phyloP scores from a whole-genome alignment of 2,888 invertebrate genomes.

The Pachymerium ferrugineum region DNA sequence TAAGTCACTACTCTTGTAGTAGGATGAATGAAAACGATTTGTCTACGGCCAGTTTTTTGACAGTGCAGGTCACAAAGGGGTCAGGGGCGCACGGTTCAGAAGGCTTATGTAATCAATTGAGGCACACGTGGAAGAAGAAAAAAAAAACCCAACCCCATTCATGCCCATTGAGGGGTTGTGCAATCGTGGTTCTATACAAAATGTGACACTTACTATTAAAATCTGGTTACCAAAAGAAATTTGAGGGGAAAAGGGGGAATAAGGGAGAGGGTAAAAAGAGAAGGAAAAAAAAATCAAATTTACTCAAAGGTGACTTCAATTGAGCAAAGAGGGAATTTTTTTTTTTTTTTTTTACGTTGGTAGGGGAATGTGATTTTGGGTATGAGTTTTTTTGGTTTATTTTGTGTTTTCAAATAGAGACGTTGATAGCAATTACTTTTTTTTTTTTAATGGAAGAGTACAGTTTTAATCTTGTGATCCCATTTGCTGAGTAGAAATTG shows the following conservation, averaged over 20 bases:
- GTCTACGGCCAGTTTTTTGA: slow-evolving; percentile 17
- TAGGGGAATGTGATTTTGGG: background rate
- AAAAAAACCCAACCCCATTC: background rate
- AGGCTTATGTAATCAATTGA: slow-evolving; percentile 17
- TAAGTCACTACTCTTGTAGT: slow-evolving; percentile 1
- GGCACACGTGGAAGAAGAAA: background rate
- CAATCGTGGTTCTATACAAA: background rate
- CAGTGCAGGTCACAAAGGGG: background rate
- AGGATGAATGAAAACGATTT: slow-evolving; percentile 9
- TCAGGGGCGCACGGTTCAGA: slow-evolving; percentile 14
- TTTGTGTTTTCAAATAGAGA: background rate
- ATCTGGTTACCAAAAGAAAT: background rate
- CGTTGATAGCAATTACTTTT: too few relatives aligned
- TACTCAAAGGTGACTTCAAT: background rate
- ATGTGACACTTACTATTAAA: slow-evolving; percentile 2
- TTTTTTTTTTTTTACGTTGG: background rate
- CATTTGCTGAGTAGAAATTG: too few relatives aligned
- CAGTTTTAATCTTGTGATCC: too few relatives aligned
- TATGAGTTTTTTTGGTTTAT: background rate
- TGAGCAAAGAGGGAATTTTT: too few relatives aligned
- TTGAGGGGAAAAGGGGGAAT: background rate
- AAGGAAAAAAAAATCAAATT: background rate
- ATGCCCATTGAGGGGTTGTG: background rate
- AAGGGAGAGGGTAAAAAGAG: background rate
- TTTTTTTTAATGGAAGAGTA: too few relatives aligned